phyloP scores from a whole-genome alignment of 2,888 invertebrate species.

The Drosophila aldrichi region DNA sequence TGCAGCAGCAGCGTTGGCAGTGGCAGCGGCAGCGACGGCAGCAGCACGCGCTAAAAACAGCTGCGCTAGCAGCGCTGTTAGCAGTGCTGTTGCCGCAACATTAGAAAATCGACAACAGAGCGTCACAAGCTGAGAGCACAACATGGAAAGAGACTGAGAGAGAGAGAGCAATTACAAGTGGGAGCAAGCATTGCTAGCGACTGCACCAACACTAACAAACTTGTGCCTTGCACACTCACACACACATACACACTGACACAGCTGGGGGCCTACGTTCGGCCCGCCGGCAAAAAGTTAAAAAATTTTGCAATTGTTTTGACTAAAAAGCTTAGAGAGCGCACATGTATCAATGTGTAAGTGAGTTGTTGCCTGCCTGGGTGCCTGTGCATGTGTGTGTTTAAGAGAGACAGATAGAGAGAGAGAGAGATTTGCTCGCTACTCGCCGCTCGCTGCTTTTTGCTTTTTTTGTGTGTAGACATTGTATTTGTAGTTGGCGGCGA shows the following conservation, averaged over 20 bases:
- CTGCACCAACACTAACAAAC: constrained; percentile 63
- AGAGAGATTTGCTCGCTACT: constrained; percentile 37
- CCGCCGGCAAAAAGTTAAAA: constrained; percentile 70
- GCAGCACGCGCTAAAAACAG: constrained; percentile 50
- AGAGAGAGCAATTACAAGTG: constrained; percentile 5
- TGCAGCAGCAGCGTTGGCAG: constrained; percentile 29
- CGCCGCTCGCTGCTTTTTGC: constrained; percentile 48
- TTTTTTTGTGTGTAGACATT: constrained; percentile 52
- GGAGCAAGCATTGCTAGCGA: constrained; percentile 50
- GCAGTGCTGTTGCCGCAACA: constrained; percentile 37
- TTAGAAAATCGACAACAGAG: constrained; percentile 64
- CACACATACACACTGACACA: constrained; percentile 35
- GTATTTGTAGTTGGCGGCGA: constrained; percentile 69
- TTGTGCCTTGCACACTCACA: constrained; percentile 29
- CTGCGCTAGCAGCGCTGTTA: constrained; percentile 39
- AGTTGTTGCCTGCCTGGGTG: neutral
- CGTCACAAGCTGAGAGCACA: constrained; percentile 17
- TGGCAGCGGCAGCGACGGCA: constrained; percentile 33
- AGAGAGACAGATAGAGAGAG: neutral
- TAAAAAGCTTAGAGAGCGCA: constrained; percentile 75
- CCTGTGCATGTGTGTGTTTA: neutral
- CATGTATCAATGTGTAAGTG: neutral
- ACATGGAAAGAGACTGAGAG: constrained; percentile 6
- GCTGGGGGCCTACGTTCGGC: constrained; percentile 45
- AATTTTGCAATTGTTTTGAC: constrained; percentile 77